Evolutionary conservation across 2,888 invertebrate genomes (phyloP), one percentile per base, ranked within the genome.

Genomic region (Eupelmus urozonus): DNA sequence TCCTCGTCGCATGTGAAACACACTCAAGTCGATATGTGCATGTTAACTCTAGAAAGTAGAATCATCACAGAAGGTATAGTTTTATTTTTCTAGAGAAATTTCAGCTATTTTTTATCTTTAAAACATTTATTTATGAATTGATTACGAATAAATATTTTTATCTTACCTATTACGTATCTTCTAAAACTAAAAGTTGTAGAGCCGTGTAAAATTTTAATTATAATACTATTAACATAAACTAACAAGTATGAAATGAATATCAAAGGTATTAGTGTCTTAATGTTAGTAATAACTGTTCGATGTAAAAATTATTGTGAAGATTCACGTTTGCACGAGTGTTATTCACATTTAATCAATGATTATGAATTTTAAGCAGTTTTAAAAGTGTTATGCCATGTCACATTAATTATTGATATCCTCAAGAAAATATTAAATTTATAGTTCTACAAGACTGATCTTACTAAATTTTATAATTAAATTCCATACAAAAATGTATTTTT

Each of bases 1-100:
- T 62, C 59, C 25, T 55, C 72, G 62, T 72, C 66, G 77, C 77
- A 77, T 77, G 77, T 55, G 45, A 62, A 62, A 71, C 27, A 59
- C 53, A 70, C 70, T 18, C 51, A 42, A 18, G 13, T 49, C 11
- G 4, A 34, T 27, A 11, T 51, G 34, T 34, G 34, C 34, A 34
- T 34, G 34, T 34, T 34, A 34, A 34, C 34, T 9, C 34, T 9
- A 34, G 9, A 34, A 34, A 34, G 20, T 27, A 42, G 2, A 23
- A 42, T 13, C 2, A 63, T 34, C 34, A 34, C 9, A 34, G 9
- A 34, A 34, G 9, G 5, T 34, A 34, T 34, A 34, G 5, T 34
- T 3, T 34, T n/a, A n/a, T n/a, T n/a, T n/a, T n/a, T n/a, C n/a
- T n/a, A n/a, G n/a, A n/a, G n/a, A n/a, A n/a, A n/a, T n/a, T n/a